Percentiles rank a stretch among this genome's conserved stretches.
Evolutionary conservation across 2,113 vertebrate species (phyloP).

Genomic region (Pungitius pungitius): DNA sequence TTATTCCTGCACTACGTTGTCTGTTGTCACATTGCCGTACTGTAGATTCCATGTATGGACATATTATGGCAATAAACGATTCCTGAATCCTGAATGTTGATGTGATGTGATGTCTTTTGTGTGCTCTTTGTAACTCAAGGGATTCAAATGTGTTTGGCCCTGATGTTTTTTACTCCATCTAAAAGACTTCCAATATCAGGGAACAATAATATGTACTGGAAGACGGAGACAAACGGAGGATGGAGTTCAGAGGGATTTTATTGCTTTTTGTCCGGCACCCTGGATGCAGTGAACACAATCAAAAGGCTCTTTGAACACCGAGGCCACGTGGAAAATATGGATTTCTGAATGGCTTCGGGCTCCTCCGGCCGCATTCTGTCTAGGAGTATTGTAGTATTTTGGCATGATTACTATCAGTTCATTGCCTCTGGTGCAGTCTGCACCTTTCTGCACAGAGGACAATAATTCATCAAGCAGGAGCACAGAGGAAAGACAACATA

Average conservation of each 20-base stretch:
- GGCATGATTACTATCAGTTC: conserved; percentile 14
- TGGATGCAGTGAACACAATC: neutral
- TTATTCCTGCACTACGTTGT: no score
- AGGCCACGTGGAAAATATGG: conserved; percentile 11
- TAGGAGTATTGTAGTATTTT: conserved; percentile 16
- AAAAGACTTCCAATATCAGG: neutral
- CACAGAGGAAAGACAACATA: conserved; percentile 21
- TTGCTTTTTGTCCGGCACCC: conserved; percentile 2
- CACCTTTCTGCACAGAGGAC: neutral
- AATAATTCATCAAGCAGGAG: neutral
- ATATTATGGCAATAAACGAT: no score
- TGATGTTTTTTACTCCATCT: neutral
- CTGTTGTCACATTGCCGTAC: no score
- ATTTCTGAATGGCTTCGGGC: neutral
- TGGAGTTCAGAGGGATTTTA: neutral
- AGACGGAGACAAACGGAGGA: neutral
- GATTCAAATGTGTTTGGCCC: neutral
- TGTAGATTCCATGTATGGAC: no score
- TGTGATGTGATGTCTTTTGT: no score
- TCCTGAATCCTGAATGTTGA: no score
- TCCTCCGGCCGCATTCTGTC: neutral
- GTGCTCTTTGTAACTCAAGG: neutral
- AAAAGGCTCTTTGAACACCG: conserved; percentile 4
- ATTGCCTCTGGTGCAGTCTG: neutral
- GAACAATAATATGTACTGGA: neutral